phyloP scores from a whole-genome alignment of 2,888 invertebrate species.

The Craniophora ligustri region DNA sequence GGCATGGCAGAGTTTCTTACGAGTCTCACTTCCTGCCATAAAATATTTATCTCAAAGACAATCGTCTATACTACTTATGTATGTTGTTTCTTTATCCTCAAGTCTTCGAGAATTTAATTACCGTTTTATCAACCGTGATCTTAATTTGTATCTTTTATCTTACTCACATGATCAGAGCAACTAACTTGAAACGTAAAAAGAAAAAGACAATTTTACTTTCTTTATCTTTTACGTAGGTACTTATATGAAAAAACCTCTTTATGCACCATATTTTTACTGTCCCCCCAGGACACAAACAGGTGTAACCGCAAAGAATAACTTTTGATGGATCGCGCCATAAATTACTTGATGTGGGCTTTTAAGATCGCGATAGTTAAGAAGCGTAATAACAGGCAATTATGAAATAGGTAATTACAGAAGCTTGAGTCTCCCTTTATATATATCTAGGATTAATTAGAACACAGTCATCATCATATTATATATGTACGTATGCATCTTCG shows the following conservation, averaged over 20 bases:
- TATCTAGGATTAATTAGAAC: too few relatives aligned
- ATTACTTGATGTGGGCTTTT: constrained; percentile 52
- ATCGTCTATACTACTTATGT: background rate
- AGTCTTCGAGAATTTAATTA: background rate
- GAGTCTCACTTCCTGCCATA: too few relatives aligned
- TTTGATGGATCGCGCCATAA: constrained; percentile 57
- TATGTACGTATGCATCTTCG: too few relatives aligned
- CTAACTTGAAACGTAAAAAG: background rate
- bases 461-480: too few relatives aligned
- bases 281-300: constrained; percentile 30
- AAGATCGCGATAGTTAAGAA: constrained; percentile 50
- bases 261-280: constrained; percentile 12
- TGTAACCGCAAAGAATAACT: constrained; percentile 37
- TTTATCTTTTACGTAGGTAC: too few relatives aligned
- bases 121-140: background rate
- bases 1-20: too few relatives aligned
- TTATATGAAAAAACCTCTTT: constrained; percentile 6
- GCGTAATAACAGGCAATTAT: constrained; percentile 2
- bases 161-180: background rate
- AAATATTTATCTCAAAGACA: too few relatives aligned
- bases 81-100: background rate
- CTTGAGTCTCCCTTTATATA: too few relatives aligned
- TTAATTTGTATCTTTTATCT: background rate
- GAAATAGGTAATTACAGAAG: constrained; percentile 17
- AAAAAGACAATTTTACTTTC: too few relatives aligned